Base-by-base conservation (phyloP, 2,113 vertebrate species). In the Acanthisitta chloris region DNA sequence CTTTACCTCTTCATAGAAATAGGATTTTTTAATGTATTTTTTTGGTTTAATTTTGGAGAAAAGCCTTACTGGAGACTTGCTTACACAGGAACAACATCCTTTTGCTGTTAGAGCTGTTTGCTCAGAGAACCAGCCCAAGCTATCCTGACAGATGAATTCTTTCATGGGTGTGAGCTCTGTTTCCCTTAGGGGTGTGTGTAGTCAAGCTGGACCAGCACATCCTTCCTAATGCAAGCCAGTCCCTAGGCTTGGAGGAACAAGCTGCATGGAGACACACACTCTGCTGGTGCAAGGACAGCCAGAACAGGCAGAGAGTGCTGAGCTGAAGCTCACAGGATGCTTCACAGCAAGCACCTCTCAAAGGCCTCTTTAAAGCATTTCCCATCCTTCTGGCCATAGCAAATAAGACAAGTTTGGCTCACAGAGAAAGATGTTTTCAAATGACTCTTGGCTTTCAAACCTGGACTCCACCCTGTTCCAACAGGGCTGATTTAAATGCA, bases 301-400 rank as follows among this genome's bases (percentile, higher is more conserved):
- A 5, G 6, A 14, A 4, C 58, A 24, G 49, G 17, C 54, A 52
- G 46, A 0, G 18, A 25, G 6, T 46, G 69, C 1, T 81, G 66
- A 26, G 79, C 43, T 12, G 48, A 4, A 36, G 2, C 65, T 84
- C 20, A 4, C 4, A 8, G 58, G 65, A 14, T 21, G 8, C 29
- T 14, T 21, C 28, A 1, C 20, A 5, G 1, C 0, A 0, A 81
- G 49, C 57, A 12, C 10, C 15, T 69, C 51, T 8, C 57, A 6
- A 14, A 43, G 23, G 33, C 21, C 33, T 12, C 10, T 2, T 10
- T 31, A 61, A 55, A 76, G 24, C 13, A 10, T 8, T 85, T 51
- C 61, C 43, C 21, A 8, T 48, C 55, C 42, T 59, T 34, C n/a
- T 54, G 45, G 40, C 36, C 1, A 0, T 65, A 72, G 81, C 58